Conservation (phyloP, 2,888 invertebrate species). For the Drosophila stalkeri region DNA sequence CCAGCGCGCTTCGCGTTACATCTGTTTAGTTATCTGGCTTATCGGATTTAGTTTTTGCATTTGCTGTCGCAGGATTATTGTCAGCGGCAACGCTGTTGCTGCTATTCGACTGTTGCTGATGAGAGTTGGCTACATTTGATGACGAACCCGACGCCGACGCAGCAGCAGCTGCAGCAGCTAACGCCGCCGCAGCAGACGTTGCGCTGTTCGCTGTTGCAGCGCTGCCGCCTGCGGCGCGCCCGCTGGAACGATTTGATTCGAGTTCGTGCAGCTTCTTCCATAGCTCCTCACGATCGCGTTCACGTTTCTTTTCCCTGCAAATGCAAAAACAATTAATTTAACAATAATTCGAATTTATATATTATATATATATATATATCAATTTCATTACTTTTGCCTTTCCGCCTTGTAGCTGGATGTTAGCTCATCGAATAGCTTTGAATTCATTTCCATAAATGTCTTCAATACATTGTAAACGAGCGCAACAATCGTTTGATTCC, state of each 20-base stretch:
- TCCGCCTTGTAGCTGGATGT: conserved; percentile 99
- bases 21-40: conserved; percentile 80
- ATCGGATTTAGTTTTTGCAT: conserved; percentile 80
- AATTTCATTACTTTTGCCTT: conserved; percentile 95
- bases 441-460: conserved; percentile 99
- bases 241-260: conserved; percentile 88
- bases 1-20: conserved; percentile 66
- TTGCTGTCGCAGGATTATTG: conserved; percentile 83
- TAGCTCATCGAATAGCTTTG: conserved; percentile 97
- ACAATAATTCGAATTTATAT: not conserved
- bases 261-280: conserved; percentile 98
- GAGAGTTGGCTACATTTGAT: conserved; percentile 73
- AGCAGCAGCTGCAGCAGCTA: conserved; percentile 61
- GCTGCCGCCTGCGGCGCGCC: conserved; percentile 80
- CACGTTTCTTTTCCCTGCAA: conserved; percentile 86
- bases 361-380: not conserved
- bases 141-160: conserved; percentile 60
- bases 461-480: conserved; percentile 98
- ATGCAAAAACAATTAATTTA: not conserved
- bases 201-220: conserved; percentile 69
- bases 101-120: conserved; percentile 84
- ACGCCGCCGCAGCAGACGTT: conserved; percentile 56
- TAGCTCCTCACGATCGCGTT: conserved; percentile 98
- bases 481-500: conserved; percentile 98
- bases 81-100: conserved; percentile 77